A percentile compares a stretch with the other conserved stretches of the same genome.
Evolutionary conservation across 2,888 invertebrate genomes (phyloP).

Genomic region (Xylota sylvarum): DNA sequence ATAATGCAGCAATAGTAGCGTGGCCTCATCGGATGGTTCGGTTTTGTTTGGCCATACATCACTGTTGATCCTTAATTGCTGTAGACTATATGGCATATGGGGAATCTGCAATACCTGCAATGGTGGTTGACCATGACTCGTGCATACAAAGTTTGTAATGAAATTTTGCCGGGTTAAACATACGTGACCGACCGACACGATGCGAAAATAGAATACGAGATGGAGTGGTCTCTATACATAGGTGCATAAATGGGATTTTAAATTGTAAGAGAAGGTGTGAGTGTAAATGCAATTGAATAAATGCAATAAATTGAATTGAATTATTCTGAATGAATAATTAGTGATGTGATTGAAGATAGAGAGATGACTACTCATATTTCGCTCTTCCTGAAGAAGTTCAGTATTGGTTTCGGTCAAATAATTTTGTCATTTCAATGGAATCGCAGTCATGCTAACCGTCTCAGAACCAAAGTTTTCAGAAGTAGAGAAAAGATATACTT

Average conservation of each 20-base stretch:
- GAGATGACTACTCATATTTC: no score
- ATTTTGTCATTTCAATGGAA: no score
- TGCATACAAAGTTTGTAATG: conserved; percentile 37
- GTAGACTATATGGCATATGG: conserved; percentile 13
- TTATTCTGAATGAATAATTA: no score
- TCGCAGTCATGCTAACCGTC: no score
- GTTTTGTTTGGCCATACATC: conserved; percentile 33
- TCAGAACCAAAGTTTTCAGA: no score
- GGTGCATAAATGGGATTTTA: neutral
- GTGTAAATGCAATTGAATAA: neutral
- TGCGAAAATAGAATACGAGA: neutral
- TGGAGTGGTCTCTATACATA: neutral
- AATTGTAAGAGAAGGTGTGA: neutral
- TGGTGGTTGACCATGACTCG: conserved; percentile 23
- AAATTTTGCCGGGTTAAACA: neutral
- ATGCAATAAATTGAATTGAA: no score
- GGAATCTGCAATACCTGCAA: conserved; percentile 57
- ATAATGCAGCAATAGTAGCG: conserved; percentile 22
- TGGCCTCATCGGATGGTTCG: neutral
- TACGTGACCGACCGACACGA: neutral
- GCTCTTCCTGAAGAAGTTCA: no score
- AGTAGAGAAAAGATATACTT: no score
- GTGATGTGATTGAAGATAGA: no score
- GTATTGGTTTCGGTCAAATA: no score
- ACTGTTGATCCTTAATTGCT: conserved; percentile 41